Evolutionary conservation across 2,797 vertebrate genomes (phyloP).

Genomic region (Silurus aristotelis): DNA sequence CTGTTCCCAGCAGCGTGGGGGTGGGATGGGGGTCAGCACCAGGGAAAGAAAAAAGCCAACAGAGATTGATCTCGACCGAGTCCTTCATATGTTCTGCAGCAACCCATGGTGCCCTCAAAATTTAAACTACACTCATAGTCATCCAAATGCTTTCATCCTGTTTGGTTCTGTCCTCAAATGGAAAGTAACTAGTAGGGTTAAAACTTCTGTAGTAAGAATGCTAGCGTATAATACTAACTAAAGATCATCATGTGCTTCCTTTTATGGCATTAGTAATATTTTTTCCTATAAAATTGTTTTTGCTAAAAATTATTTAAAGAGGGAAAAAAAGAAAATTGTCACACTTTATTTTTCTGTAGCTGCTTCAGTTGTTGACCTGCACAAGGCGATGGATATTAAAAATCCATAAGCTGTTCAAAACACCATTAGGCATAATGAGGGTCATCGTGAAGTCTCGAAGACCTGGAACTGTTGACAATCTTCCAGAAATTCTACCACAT

Average conservation of each 20-base stretch:
- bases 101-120: constrained; percentile 40
- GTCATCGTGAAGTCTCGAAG: constrained; percentile 3
- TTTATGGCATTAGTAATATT: neutral
- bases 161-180: neutral
- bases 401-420: constrained; percentile 24
- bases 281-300: neutral
- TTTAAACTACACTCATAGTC: constrained; percentile 9
- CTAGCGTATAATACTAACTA: neutral
- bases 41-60: constrained; percentile 64
- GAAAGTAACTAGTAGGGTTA: neutral
- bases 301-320: neutral
- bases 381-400: constrained; percentile 19
- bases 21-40: constrained; percentile 52
- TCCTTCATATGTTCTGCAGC: constrained; percentile 55
- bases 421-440: constrained; percentile 25
- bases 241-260: neutral
- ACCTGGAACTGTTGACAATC: neutral
- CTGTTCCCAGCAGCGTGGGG: constrained; percentile 54
- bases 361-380: constrained; percentile 15
- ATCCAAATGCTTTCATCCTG: constrained; percentile 35
- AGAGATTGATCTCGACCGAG: constrained; percentile 61
- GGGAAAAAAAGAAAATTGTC: neutral
- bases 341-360: neutral
- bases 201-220: too few species aligned
- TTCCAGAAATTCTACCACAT: too few species aligned